Percentiles rank a stretch among this genome's conserved stretches.
phyloP scores from a whole-genome alignment of 2,888 invertebrate species.

The Scaeva pyrastri region DNA sequence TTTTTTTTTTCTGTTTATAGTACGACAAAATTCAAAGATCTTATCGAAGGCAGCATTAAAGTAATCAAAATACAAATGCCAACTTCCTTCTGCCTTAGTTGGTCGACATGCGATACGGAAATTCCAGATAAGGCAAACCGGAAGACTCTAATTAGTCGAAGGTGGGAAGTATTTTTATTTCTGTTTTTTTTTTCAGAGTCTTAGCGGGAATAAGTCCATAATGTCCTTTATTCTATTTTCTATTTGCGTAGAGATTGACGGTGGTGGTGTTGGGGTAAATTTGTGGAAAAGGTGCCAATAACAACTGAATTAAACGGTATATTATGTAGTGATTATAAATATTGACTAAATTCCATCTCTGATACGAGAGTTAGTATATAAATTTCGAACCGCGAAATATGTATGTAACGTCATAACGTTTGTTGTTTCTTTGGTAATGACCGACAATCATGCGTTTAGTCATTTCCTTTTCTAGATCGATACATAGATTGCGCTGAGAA shows the following conservation, averaged over 20 bases:
- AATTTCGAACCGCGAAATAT: too few relatives aligned
- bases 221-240: neutral
- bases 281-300: constrained; percentile 57
- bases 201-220: neutral
- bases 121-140: constrained; percentile 56
- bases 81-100: constrained; percentile 55
- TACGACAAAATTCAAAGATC: constrained; percentile 47
- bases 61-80: constrained; percentile 58
- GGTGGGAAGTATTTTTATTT: constrained; percentile 13
- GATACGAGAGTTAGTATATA: too few relatives aligned
- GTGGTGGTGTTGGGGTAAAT: too few relatives aligned
- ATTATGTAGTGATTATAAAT: too few relatives aligned
- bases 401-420: too few relatives aligned
- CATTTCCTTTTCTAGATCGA: too few relatives aligned
- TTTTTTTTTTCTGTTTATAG: constrained; percentile 18
- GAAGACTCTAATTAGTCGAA: constrained; percentile 67
- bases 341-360: too few relatives aligned
- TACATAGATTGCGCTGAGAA: too few relatives aligned
- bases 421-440: too few relatives aligned
- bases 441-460: too few relatives aligned
- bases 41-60: constrained; percentile 52
- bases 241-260: too few relatives aligned
- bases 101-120: constrained; percentile 69
- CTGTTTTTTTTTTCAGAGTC: neutral
- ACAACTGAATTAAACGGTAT: constrained; percentile 30